These are phyloP conservation scores for Morpho helenor DNA, from an alignment of 2,888 invertebrate species.

Conservation along the genomic window DNA sequence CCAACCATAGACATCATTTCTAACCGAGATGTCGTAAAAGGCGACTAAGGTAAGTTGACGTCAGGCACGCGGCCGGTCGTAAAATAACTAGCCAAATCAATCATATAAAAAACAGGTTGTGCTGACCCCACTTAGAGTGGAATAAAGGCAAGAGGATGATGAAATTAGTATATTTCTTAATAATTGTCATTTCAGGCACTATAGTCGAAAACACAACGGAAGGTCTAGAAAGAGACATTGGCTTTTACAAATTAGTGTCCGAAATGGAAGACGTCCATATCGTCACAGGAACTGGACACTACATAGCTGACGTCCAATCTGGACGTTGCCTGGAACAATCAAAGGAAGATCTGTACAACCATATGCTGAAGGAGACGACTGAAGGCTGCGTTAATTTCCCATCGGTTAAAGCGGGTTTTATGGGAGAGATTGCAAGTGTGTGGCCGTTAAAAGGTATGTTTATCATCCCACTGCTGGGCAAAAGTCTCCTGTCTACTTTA, in stretches of 20 bases:
- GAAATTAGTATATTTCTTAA: too few species aligned
- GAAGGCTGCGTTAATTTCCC: slow-evolving; percentile 60
- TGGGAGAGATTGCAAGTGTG: slow-evolving; percentile 90
- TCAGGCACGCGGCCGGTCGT: too few species aligned
- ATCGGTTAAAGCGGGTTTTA: slow-evolving; percentile 85
- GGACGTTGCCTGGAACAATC: slow-evolving; percentile 50
- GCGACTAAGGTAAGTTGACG: too few species aligned
- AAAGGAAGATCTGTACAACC: slow-evolving; percentile 81
- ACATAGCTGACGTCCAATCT: slow-evolving; percentile 82
- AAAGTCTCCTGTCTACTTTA: too few species aligned
- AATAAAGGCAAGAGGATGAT: too few species aligned
- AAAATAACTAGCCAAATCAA: too few species aligned
- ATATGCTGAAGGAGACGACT: slow-evolving; percentile 80
- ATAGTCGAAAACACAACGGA: slow-evolving; percentile 89
- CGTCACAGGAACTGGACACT: slow-evolving; percentile 89
- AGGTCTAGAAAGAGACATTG: slow-evolving; percentile 83
- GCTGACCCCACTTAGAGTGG: too few species aligned
- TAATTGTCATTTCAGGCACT: slow-evolving; percentile 53
- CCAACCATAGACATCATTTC: too few species aligned
- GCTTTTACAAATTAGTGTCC: slow-evolving; percentile 79
- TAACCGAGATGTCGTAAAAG: too few species aligned
- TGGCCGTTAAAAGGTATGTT: slow-evolving; percentile 86
- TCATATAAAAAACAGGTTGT: too few species aligned
- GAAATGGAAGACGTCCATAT: slow-evolving; percentile 82
- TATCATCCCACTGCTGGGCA: too few species aligned